Evolutionary conservation across 2,113 vertebrate genomes (phyloP), one percentile per base, ranked within the genome.

Genomic region (Anguilla japonica): DNA sequence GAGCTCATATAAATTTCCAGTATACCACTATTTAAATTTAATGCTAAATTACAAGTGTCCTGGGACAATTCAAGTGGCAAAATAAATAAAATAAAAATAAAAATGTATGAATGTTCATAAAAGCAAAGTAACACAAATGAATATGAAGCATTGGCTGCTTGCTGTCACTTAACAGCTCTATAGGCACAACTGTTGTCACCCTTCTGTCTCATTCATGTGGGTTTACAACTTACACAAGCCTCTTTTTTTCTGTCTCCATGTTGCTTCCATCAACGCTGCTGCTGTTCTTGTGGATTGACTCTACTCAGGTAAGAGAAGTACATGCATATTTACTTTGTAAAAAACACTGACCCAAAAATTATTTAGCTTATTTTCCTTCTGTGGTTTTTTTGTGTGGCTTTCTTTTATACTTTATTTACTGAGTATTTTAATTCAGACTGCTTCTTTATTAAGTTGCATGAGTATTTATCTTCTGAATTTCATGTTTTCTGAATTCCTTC

Each of bases 231-330:
- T 20, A 81, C 26, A 41, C 40, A 81, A 41, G 41, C 50, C 22
- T 82, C 43, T 53, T n/a, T 56, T 82, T 56, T 13, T 82, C 46
- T 53, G n/a, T 82, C n/a, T 56, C 46, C 81, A 50, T 53, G 43
- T 29, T n/a, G 41, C 13, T 34, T 3, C 50, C 56, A 6, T 6
- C 41, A n/a, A 18, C 26, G 41, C 43, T 34, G 46, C 29, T 26
- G 11, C 81, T 26, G 11, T 15, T 11, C 26, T 53, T 4, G 6
- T 56, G 81, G 26, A 50, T 34, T 0, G 6, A 9, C n/a, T 29
- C 81, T 26, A 56, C 7, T 82, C 43, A 82, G 81, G 81, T 82
- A 53, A 15, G 81, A 81, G 71, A 75, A 29, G n/a, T 75, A 53
- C 50, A 53, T 53, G 50, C 50, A 53, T 53, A 53, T 53, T 53